A percentile compares a stretch with the other conserved stretches of the same genome.
Conservation (phyloP, 2,888 invertebrate genomes). For the Orgyia antiqua region DNA sequence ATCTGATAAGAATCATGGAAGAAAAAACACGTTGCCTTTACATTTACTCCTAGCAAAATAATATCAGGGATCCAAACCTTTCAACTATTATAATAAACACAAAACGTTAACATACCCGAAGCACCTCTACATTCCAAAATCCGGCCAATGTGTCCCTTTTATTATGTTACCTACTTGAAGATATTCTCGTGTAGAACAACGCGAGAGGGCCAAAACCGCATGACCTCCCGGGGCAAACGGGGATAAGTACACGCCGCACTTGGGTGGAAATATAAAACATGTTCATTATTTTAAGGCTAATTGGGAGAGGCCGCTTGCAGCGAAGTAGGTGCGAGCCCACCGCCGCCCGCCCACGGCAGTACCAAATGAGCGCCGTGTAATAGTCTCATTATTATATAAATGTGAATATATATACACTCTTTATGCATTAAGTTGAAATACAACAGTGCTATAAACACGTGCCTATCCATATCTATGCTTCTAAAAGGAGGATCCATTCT, state of each 20-base stretch:
- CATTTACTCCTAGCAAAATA: too few relatives aligned
- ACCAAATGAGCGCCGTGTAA: slow-evolving; percentile 56
- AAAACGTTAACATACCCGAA: slow-evolving; percentile 33
- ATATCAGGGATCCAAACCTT: too few relatives aligned
- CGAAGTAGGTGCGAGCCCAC: slow-evolving; percentile 61
- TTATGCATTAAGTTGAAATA: slow-evolving; percentile 70
- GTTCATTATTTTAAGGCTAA: slow-evolving; percentile 79
- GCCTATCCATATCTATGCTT: too few relatives aligned
- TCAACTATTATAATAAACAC: slow-evolving; percentile 30
- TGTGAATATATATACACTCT: slow-evolving; percentile 62
- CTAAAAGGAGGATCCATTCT: too few relatives aligned
- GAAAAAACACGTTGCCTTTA: too few relatives aligned
- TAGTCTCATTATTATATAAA: slow-evolving; percentile 61
- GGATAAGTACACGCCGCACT: slow-evolving; percentile 71
- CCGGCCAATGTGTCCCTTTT: slow-evolving; percentile 49
- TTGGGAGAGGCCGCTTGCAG: slow-evolving; percentile 75
- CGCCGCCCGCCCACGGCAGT: slow-evolving; percentile 66
- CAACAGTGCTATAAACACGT: slow-evolving; percentile 42
- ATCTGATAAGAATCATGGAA: too few relatives aligned
- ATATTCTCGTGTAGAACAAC: slow-evolving; percentile 50
- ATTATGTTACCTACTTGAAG: slow-evolving; percentile 50
- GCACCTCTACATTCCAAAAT: slow-evolving; percentile 35
- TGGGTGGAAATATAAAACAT: slow-evolving; percentile 76
- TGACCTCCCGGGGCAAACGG: slow-evolving; percentile 73
- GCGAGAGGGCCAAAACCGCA: slow-evolving; percentile 53